Evolutionary conservation across 2,113 vertebrate genomes (phyloP).

Genomic region (Festucalex cinctus): DNA sequence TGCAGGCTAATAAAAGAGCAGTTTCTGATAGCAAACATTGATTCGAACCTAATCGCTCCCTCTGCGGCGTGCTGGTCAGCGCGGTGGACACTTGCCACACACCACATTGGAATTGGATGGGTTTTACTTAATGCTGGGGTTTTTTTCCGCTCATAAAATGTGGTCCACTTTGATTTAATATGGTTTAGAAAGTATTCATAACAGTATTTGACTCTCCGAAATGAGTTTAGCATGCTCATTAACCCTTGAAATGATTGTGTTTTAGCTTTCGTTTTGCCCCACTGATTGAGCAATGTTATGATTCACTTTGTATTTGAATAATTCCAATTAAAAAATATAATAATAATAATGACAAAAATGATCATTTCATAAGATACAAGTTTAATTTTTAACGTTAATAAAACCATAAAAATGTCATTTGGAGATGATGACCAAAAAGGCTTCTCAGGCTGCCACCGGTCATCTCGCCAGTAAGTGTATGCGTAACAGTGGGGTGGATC

Average conservation of each 20-base stretch:
- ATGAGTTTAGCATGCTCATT: conserved; percentile 18
- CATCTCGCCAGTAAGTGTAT: no score
- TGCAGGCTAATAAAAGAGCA: conserved; percentile 35
- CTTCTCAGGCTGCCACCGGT: no score
- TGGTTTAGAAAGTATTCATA: conserved; percentile 37
- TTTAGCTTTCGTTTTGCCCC: no score
- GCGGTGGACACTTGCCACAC: conserved; percentile 33
- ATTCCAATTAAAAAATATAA: no score
- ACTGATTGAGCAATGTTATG: no score
- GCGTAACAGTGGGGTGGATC: no score
- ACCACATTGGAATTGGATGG: conserved; percentile 49
- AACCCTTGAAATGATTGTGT: conserved; percentile 1
- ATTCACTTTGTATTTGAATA: not conserved
- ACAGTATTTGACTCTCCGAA: conserved; percentile 15
- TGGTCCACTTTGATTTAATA: conserved; percentile 31
- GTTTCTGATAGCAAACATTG: conserved; percentile 35
- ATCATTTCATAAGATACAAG: no score
- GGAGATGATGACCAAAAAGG: no score
- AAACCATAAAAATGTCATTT: no score
- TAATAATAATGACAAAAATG: no score
- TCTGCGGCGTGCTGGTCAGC: not conserved
- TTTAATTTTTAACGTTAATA: no score
- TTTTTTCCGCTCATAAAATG: conserved; percentile 47
- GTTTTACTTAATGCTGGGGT: not conserved
- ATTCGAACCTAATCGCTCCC: not conserved